Percentiles rank a stretch among this genome's conserved stretches.
phyloP scores from a whole-genome alignment of 2,797 vertebrate species.

The Caiman crocodilus region DNA sequence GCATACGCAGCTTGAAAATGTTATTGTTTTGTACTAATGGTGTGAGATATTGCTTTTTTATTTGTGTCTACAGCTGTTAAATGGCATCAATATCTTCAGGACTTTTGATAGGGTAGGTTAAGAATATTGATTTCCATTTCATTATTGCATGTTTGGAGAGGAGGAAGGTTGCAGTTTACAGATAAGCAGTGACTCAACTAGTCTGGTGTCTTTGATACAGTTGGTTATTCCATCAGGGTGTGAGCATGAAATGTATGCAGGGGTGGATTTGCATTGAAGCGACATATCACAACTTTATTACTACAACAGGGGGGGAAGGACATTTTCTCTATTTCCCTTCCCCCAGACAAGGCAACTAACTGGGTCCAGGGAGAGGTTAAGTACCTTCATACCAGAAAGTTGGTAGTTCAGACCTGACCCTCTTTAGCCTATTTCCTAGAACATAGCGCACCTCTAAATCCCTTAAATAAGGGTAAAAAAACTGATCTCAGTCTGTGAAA shows the following conservation, averaged over 20 bases:
- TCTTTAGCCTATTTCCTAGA: background rate
- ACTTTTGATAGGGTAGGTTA: constrained; percentile 49
- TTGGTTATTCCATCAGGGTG: constrained; percentile 63
- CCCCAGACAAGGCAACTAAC: constrained; percentile 6
- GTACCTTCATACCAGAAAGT: constrained; percentile 7
- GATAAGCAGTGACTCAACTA: constrained; percentile 35
- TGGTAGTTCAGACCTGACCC: background rate
- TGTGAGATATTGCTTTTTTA: constrained; percentile 55
- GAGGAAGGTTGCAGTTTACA: constrained; percentile 36
- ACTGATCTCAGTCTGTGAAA: background rate
- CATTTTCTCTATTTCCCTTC: constrained; percentile 2
- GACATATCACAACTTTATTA: constrained; percentile 52
- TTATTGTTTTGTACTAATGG: constrained; percentile 13
- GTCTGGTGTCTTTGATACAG: background rate
- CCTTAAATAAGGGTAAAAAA: background rate
- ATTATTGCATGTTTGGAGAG: constrained; percentile 37
- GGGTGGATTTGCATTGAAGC: constrained; percentile 57
- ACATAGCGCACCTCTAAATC: background rate
- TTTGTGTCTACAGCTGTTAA: constrained; percentile 61
- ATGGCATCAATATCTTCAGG: constrained; percentile 44
- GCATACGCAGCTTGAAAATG: constrained; percentile 47
- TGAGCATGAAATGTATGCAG: constrained; percentile 43
- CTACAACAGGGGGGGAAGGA: constrained; percentile 25
- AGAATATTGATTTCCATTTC: constrained; percentile 63
- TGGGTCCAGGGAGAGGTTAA: constrained; percentile 23